Base-by-base conservation (phyloP, 2,113 vertebrate species). In the Triplophysa siluroides region DNA sequence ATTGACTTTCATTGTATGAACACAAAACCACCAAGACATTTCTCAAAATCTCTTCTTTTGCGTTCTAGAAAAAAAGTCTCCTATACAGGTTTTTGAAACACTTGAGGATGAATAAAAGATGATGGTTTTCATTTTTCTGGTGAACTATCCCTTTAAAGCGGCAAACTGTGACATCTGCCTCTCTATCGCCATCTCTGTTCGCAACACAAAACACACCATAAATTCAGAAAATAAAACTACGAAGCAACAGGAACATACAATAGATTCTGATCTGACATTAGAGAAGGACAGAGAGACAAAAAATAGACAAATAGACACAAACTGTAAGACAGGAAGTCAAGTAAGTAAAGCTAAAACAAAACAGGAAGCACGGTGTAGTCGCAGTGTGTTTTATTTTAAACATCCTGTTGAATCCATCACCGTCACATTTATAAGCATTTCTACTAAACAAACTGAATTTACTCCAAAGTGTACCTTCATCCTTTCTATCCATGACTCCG, bases 401-500 rank as follows among this genome's bases (percentile, higher is more conserved):
- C 71, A 73, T 73, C 54, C 71, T 73, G 71, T 60, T 72, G n/a
- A 33, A 18, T 14, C 4, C 29, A 72, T 58, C 52, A 60, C 12
- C 19, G 2, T 9, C 14, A 13, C 21, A 60, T 73, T 60, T 33
- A 23, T 60, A 14, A 23, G 33, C 10, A 47, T 50, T 21, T 19
- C 1, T 54, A 47, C 9, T 23, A 16, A 56, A 33, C 33, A 43
- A 52, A 73, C n/a, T 21, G 11, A 61, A n/a, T 5, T 45, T 23
- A 76, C 6, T 52, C n/a, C 38, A 54, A 16, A 79, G 1, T 83
- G 24, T 77, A 93, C 93, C 91, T 93, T 93, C 89, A 92, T 91
- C 80, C 78, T 89, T 24, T 94, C 92, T 0, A 92, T 89, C 92
- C 92, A 93, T 52, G 92, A 88, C 73, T 92, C 92, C 0, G 91